Evolutionary conservation across 2,888 invertebrate genomes (phyloP).

Genomic region (Agelastica alni): DNA sequence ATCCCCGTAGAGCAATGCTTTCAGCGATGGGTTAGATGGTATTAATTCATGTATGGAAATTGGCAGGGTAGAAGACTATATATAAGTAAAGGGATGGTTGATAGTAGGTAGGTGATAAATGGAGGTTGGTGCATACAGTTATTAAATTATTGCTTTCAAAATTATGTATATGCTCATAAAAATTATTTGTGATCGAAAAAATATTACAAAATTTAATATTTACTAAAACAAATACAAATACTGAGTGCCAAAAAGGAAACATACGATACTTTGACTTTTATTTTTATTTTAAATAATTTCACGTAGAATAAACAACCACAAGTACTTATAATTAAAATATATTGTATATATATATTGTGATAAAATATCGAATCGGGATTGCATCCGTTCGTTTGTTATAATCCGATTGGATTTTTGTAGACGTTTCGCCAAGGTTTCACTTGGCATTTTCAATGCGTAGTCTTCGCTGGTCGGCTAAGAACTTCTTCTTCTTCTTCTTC

Average conservation of each 20-base stretch:
- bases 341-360: too few relatives aligned
- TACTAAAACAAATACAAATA: not conserved
- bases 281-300: too few relatives aligned
- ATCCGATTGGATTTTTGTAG: not conserved
- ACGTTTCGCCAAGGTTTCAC: too few relatives aligned
- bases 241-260: too few relatives aligned
- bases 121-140: slow-evolving; percentile 27
- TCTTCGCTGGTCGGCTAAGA: too few relatives aligned
- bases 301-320: too few relatives aligned
- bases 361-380: too few relatives aligned
- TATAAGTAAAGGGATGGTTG: slow-evolving; percentile 28
- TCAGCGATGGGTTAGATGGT: slow-evolving; percentile 28
- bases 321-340: too few relatives aligned
- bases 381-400: not conserved
- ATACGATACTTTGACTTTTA: too few relatives aligned
- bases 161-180: slow-evolving; percentile 23
- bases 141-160: slow-evolving; percentile 31
- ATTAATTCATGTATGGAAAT: slow-evolving; percentile 37
- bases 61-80: slow-evolving; percentile 29
- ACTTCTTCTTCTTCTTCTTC: too few relatives aligned
- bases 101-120: not conserved
- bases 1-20: slow-evolving; percentile 34
- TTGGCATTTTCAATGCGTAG: too few relatives aligned
- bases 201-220: too few relatives aligned
- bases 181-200: slow-evolving; percentile 9